These are phyloP conservation scores for Macrostomum cliftonense DNA, from an alignment of 2,888 invertebrate species.

Conservation along the genomic window DNA sequence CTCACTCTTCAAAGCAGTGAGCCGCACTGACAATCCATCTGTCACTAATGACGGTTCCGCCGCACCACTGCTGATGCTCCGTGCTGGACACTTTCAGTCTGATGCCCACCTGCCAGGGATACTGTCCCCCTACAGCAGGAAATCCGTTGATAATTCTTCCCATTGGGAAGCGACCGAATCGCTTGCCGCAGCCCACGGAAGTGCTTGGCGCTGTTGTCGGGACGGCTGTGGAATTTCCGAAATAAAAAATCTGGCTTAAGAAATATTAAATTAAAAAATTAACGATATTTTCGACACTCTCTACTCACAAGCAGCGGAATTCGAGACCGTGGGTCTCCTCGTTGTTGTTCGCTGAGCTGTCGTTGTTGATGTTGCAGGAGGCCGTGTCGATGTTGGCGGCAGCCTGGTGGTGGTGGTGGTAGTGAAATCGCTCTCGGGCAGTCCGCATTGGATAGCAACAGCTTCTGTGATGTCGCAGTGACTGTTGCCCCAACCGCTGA, in stretches of 20 bases:
- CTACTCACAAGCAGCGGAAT: too few species aligned
- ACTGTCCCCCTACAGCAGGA: background rate
- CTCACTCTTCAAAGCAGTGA: slow-evolving; percentile 42
- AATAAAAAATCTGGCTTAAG: too few species aligned
- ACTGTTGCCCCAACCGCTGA: slow-evolving; percentile 51
- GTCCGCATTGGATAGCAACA: slow-evolving; percentile 42
- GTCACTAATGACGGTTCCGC: slow-evolving; percentile 22
- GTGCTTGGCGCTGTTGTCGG: too few species aligned
- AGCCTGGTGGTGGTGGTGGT: background rate
- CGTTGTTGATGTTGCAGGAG: background rate
- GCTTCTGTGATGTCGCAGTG: slow-evolving; percentile 59
- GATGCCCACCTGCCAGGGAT: background rate
- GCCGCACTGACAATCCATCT: slow-evolving; percentile 29
- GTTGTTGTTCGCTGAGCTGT: background rate
- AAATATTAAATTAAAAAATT: too few species aligned
- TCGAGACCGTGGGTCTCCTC: too few species aligned
- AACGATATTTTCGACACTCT: too few species aligned
- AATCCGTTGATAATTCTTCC: too few species aligned
- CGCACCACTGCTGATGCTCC: slow-evolving; percentile 14
- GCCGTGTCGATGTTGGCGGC: too few species aligned
- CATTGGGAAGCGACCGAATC: too few species aligned
- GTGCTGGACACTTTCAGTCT: background rate
- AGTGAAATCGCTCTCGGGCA: slow-evolving; percentile 16
- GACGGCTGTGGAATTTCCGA: too few species aligned
- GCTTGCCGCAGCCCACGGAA: too few species aligned